phyloP scores from a whole-genome alignment of 2,888 invertebrate species.

The Limnephilus marmoratus region DNA sequence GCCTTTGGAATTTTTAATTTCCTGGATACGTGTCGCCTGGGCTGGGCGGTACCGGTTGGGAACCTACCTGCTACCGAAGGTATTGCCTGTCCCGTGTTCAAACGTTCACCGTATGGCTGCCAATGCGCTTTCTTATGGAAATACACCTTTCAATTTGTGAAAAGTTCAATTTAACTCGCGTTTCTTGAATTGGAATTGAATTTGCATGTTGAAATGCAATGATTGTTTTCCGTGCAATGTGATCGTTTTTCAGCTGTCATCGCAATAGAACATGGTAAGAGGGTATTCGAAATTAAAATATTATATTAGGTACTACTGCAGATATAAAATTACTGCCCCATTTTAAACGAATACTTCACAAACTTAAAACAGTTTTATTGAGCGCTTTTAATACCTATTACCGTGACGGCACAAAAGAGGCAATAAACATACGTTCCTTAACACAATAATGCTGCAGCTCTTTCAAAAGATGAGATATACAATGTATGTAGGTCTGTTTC shows the following conservation, averaged over 20 bases:
- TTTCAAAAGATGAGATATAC: too few relatives aligned
- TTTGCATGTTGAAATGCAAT: neutral
- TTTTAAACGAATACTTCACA: too few relatives aligned
- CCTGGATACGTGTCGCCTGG: constrained; percentile 48
- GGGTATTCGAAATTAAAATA: too few relatives aligned
- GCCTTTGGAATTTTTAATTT: constrained; percentile 54
- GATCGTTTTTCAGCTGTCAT: neutral
- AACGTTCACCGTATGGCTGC: neutral
- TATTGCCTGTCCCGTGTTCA: neutral
- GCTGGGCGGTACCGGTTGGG: neutral
- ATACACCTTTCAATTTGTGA: neutral
- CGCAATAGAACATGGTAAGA: neutral
- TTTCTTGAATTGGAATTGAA: neutral
- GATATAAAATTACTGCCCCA: too few relatives aligned
- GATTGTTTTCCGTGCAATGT: neutral
- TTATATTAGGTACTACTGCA: too few relatives aligned
- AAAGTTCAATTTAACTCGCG: neutral
- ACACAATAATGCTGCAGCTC: too few relatives aligned
- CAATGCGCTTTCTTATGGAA: neutral
- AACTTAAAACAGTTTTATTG: too few relatives aligned
- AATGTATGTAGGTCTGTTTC: too few relatives aligned
- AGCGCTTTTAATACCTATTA: too few relatives aligned
- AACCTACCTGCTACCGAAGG: neutral
- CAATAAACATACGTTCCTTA: too few relatives aligned
- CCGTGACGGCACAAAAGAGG: too few relatives aligned